Conservation (phyloP, 2,888 invertebrate genomes). For the Drosophila siamana region DNA sequence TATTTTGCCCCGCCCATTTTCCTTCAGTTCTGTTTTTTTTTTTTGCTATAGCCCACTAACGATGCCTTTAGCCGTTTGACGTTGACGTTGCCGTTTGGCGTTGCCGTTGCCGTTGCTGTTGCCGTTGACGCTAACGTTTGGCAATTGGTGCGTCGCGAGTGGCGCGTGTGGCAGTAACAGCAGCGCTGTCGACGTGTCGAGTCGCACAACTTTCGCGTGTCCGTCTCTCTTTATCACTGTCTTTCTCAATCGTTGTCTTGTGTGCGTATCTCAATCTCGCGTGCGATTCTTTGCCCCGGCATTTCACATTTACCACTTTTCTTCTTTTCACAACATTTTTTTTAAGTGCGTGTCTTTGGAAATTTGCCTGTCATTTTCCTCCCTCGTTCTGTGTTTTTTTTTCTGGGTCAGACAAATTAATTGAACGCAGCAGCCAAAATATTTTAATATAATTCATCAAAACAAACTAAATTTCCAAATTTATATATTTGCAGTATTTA, state of each 20-base stretch:
- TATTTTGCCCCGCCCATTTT: slow-evolving; percentile 4
- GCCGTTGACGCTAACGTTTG: slow-evolving; percentile 35
- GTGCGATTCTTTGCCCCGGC: slow-evolving; percentile 27
- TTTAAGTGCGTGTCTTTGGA: slow-evolving; percentile 2
- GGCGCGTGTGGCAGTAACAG: slow-evolving; percentile 62
- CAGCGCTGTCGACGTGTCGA: slow-evolving; percentile 77
- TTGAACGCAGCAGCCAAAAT: background rate
- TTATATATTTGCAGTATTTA: background rate
- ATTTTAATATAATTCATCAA: background rate
- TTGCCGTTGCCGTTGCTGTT: slow-evolving; percentile 21
- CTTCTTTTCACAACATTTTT: background rate
- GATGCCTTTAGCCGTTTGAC: slow-evolving; percentile 30
- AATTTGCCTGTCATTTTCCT: background rate
- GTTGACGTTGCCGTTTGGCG: slow-evolving; percentile 14
- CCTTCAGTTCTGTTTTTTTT: background rate
- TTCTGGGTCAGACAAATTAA: slow-evolving; percentile 1
- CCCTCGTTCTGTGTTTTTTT: too few relatives aligned
- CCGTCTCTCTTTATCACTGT: slow-evolving; percentile 32
- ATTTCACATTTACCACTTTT: slow-evolving; percentile 24
- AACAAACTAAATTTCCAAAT: background rate
- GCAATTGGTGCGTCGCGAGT: slow-evolving; percentile 41
- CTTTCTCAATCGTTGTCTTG: background rate
- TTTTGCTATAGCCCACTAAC: slow-evolving; percentile 2
- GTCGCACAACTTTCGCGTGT: slow-evolving; percentile 64
- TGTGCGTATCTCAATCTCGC: slow-evolving; percentile 22